phyloP scores from a whole-genome alignment of 2,797 vertebrate genomes.

The Yasuhikotakia modesta region DNA sequence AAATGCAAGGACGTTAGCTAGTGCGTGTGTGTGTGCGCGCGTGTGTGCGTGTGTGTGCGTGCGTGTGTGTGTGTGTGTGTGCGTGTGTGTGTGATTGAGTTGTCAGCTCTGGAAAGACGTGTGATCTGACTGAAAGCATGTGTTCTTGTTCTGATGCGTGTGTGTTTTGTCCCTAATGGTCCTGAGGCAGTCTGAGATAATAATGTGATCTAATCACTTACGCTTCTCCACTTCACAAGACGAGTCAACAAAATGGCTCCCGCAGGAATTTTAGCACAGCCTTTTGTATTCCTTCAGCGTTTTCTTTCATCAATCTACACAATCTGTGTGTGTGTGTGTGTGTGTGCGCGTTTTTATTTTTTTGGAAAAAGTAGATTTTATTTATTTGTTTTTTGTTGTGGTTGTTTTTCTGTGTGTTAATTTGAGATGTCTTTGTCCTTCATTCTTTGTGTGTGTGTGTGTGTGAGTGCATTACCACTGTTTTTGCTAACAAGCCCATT shows the following conservation, averaged over 20 bases:
- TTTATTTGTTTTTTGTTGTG: not conserved
- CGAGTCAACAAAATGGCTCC: conserved; percentile 47
- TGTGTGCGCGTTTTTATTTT: too few species aligned
- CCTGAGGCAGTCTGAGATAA: conserved; percentile 68
- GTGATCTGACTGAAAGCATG: conserved; percentile 48
- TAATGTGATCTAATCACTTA: conserved; percentile 71
- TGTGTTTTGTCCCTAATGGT: conserved; percentile 56
- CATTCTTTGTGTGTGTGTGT: not conserved
- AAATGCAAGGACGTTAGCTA: too few species aligned
- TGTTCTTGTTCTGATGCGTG: conserved; percentile 40
- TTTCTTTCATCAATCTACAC: conserved; percentile 32
- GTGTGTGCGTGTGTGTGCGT: conserved; percentile 21
- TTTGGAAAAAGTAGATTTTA: not conserved
- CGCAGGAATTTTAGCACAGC: conserved; percentile 8
- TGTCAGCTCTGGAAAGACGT: conserved; percentile 24
- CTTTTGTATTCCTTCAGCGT: conserved; percentile 12
- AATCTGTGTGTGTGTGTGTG: not conserved
- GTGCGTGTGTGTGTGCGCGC: conserved; percentile 4
- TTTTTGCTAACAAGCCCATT: conserved; percentile 47
- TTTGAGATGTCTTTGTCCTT: conserved; percentile 2
- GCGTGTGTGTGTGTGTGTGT: conserved; percentile 21
- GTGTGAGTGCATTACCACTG: conserved; percentile 31
- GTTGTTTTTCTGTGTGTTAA: not conserved
- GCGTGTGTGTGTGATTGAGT: conserved; percentile 38
- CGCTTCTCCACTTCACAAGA: conserved; percentile 71